phyloP scores from a whole-genome alignment of 2,797 vertebrate genomes.

The Valencia hispanica region DNA sequence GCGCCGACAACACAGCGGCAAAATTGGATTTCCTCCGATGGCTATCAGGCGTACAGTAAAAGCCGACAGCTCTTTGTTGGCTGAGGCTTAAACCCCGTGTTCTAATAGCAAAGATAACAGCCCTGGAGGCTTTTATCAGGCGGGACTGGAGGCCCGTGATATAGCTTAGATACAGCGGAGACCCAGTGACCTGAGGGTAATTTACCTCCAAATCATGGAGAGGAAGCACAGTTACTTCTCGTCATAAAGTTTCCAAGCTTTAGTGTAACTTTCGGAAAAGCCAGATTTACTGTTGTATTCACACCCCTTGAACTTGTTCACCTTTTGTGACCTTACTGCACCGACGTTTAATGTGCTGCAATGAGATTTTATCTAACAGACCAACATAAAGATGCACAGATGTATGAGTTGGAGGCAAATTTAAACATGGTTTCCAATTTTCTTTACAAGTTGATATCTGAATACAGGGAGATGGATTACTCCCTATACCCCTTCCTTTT shows the following conservation, averaged over 20 bases:
- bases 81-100: slow-evolving; percentile 70
- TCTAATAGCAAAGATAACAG: slow-evolving; percentile 74
- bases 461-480: background rate
- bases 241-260: background rate
- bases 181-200: slow-evolving; percentile 44
- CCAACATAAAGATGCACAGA: background rate
- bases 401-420: background rate
- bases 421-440: background rate
- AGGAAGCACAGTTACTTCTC: slow-evolving; percentile 7
- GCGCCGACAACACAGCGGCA: slow-evolving; percentile 54
- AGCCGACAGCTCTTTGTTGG: slow-evolving; percentile 79
- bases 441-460: background rate
- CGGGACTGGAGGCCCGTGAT: slow-evolving; percentile 37
- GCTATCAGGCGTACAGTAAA: slow-evolving; percentile 75
- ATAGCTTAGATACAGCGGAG: slow-evolving; percentile 42
- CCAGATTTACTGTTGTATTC: background rate
- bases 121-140: slow-evolving; percentile 63
- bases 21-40: slow-evolving; percentile 81
- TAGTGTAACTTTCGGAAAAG: background rate
- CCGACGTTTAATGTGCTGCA: background rate
- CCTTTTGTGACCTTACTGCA: background rate
- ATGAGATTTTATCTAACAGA: background rate
- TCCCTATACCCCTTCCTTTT: background rate
- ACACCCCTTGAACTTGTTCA: background rate
- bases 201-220: slow-evolving; percentile 36